Conservation (phyloP, 2,888 invertebrate genomes). For the Aplocera efformata region DNA sequence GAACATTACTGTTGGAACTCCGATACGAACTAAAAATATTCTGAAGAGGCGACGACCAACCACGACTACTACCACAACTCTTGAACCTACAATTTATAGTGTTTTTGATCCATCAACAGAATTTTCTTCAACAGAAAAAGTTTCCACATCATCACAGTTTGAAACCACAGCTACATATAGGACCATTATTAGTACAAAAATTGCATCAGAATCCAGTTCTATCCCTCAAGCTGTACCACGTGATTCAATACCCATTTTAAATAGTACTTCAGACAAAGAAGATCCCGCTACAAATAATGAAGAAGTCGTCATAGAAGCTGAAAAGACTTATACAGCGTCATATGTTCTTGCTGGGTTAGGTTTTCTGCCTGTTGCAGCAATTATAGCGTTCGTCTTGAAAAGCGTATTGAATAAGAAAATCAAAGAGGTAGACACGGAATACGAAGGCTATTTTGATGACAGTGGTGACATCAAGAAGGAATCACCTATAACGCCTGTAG, state of each 20-base stretch:
- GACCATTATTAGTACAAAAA: slow-evolving; percentile 65
- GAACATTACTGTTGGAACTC: slow-evolving; percentile 33
- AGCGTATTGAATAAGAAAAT: slow-evolving; percentile 77
- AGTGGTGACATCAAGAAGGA: slow-evolving; percentile 75
- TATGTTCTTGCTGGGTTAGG: slow-evolving; percentile 82
- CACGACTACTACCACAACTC: slow-evolving; percentile 56
- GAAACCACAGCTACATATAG: slow-evolving; percentile 45
- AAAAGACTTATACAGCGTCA: slow-evolving; percentile 81
- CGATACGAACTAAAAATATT: slow-evolving; percentile 52
- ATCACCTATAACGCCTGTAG: slow-evolving; percentile 75
- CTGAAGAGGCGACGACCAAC: slow-evolving; percentile 65
- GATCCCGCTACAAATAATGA: slow-evolving; percentile 55
- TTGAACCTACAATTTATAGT: slow-evolving; percentile 28
- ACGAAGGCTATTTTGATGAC: slow-evolving; percentile 82
- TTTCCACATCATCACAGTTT: slow-evolving; percentile 29
- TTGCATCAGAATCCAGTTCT: slow-evolving; percentile 64
- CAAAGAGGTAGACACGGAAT: slow-evolving; percentile 79
- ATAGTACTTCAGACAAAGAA: slow-evolving; percentile 42
- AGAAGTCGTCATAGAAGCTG: slow-evolving; percentile 79
- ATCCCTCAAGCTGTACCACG: slow-evolving; percentile 44
- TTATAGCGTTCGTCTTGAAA: slow-evolving; percentile 78
- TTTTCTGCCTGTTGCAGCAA: slow-evolving; percentile 80
- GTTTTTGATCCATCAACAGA: slow-evolving; percentile 11
- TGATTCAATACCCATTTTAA: slow-evolving; percentile 38
- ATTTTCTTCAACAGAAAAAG: slow-evolving; percentile 13